phyloP scores from a whole-genome alignment of 2,113 vertebrate genomes.

The Xenopus laevis region DNA sequence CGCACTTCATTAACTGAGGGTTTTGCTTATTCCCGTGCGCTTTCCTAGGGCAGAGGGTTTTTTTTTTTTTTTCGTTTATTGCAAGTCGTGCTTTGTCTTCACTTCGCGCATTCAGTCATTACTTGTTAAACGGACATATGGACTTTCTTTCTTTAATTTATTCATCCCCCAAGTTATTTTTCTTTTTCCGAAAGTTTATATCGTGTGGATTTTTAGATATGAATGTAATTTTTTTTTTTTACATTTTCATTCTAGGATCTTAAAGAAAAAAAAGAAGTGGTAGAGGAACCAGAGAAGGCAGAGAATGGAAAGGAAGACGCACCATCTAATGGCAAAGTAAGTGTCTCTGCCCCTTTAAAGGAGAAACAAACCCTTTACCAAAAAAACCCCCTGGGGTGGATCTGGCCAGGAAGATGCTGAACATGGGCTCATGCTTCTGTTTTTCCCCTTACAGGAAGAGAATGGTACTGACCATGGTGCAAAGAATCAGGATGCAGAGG shows the following conservation, averaged over 20 bases:
- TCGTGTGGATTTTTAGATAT: not conserved
- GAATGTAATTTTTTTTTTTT: not conserved
- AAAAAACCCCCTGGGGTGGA: too few species aligned
- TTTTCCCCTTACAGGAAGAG: conserved; percentile 43
- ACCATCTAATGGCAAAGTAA: conserved; percentile 72
- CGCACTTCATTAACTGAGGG: not conserved
- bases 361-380: too few species aligned
- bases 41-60: too few species aligned
- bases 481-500: conserved; percentile 59
- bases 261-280: conserved; percentile 75
- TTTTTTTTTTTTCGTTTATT: too few species aligned
- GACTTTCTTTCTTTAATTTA: too few species aligned
- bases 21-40: too few species aligned
- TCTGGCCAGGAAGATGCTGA: too few species aligned
- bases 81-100: too few species aligned
- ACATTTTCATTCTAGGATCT: conserved; percentile 59
- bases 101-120: too few species aligned
- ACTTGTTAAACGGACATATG: too few species aligned
- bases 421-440: not conserved
- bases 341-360: too few species aligned
- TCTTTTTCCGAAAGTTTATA: not conserved
- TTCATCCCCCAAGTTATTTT: not conserved
- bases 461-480: conserved; percentile 69
- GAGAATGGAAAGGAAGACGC: conserved; percentile 66
- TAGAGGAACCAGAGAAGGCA: conserved; percentile 52